Percentiles rank a stretch among this genome's conserved stretches.
These are phyloP conservation scores for Caiman crocodilus DNA, from an alignment of 2,797 vertebrate species.

Conservation along the genomic window DNA sequence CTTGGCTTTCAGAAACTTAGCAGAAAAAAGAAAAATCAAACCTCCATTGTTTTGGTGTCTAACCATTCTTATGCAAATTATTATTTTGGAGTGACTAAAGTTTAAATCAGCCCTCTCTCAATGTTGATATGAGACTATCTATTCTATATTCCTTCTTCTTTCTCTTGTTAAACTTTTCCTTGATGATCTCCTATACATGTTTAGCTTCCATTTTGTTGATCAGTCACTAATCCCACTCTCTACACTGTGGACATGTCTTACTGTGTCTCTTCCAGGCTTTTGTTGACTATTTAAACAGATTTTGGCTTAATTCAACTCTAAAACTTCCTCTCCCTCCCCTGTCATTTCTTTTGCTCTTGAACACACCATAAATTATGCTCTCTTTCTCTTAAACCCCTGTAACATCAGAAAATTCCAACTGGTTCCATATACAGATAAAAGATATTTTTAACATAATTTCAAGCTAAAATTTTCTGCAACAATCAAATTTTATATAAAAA, in stretches of 20 bases:
- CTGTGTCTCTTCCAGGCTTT: slow-evolving; percentile 43
- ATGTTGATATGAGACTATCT: background rate
- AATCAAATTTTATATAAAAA: background rate
- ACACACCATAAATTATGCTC: background rate
- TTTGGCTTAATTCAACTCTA: slow-evolving; percentile 22
- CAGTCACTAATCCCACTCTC: slow-evolving; percentile 55
- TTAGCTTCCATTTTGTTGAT: slow-evolving; percentile 30
- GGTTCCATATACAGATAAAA: background rate
- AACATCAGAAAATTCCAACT: background rate
- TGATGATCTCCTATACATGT: slow-evolving; percentile 50
- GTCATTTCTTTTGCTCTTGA: background rate
- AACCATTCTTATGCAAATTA: background rate
- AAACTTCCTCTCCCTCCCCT: background rate
- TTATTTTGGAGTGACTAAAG: background rate
- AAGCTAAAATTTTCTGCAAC: background rate
- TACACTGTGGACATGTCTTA: slow-evolving; percentile 48
- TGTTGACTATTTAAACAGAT: slow-evolving; percentile 34
- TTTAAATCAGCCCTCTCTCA: slow-evolving; percentile 39
- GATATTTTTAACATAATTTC: background rate
- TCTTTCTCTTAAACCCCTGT: background rate
- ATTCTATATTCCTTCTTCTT: slow-evolving; percentile 11
- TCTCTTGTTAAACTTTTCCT: background rate
- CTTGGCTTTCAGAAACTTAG: background rate
- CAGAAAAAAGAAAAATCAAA: background rate
- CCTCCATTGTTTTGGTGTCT: background rate